phyloP scores from a whole-genome alignment of 2,113 vertebrate species.

The Himantopus leucocephalus region DNA sequence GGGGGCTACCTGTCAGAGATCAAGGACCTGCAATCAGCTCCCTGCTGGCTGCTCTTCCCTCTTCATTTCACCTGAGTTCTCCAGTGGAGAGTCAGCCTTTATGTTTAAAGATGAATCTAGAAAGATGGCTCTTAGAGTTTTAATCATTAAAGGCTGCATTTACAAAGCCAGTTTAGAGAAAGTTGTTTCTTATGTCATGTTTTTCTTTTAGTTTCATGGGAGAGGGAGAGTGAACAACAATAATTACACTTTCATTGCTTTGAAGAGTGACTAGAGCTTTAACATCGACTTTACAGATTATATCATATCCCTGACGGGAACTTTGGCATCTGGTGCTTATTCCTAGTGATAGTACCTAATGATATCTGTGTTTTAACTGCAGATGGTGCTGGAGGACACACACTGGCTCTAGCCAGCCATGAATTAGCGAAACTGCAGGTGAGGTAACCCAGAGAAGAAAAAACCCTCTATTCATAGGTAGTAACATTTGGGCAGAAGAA shows the following conservation, averaged over 20 bases:
- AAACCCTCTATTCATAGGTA: not conserved
- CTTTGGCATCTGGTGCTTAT: not conserved
- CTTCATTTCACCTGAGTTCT: not conserved
- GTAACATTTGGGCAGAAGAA: not conserved
- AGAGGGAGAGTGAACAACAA: not conserved
- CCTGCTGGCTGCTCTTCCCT: not conserved
- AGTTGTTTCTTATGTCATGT: not conserved
- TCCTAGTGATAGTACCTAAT: not conserved
- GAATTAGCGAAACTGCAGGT: not conserved
- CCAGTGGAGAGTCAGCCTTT: not conserved
- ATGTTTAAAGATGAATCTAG: not conserved
- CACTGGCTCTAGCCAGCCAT: not conserved
- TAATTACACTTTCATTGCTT: not conserved
- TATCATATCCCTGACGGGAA: not conserved
- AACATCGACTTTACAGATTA: not conserved
- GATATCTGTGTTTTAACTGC: not conserved
- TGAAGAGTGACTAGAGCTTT: not conserved
- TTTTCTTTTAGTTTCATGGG: not conserved
- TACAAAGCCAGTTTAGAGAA: not conserved
- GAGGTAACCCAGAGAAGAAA: not conserved
- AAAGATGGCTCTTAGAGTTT: not conserved
- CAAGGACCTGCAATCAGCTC: not conserved
- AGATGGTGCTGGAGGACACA: constrained; percentile 6
- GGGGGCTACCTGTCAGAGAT: not conserved
- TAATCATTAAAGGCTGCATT: constrained; percentile 18